Base-by-base conservation (phyloP, 92 coral and sea anemone genomes). In the Parazoanthus atlanticus region DNA sequence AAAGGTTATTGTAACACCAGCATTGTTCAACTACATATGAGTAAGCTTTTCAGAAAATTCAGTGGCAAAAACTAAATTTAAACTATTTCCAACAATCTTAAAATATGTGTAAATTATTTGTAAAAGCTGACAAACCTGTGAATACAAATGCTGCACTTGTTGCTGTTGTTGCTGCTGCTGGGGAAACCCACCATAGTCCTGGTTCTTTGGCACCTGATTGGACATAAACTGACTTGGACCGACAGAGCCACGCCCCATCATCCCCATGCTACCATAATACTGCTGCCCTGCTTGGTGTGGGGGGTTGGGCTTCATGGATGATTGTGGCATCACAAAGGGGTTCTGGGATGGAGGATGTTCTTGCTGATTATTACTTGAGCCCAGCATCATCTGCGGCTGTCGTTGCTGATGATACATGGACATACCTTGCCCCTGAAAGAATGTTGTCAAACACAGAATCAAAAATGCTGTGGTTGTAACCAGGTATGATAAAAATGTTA, bases 131-230 rank as follows among this genome's bases (percentile, higher is more conserved):
- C 91, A 43, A 85, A 93, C 98, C 91, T 93, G 96, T 36, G 94
- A 85, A 70, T 82, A 95, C 72, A 90, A 79, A 41, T 91, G 92
- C 21, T 89, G 94, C 84, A 89, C 88, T 47, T 91, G 95, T 76
- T 93, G 98, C 75, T 93, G 98, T 79, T 95, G 94, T 25, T 90
- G 95, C 85, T 86, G 90, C 40, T 90, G 91, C 73, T 91, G 98
- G 40, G 94, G 93, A 90, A 88, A 93, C 61, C 89, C 64, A 70
- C 89, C 81, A 81, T 88, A 93, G 32, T 95, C 98, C 34, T 90
- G 98, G 33, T 88, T 87, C 66, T 90, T 92, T 47, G 87, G 92
- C 86, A 93, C 78, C 78, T 90, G 94, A 73, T 89, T 90, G 8
- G 88, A 84, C 90, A 92, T 66, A 75, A 77, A 82, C 91, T 94